Evolutionary conservation across 2,797 vertebrate species (phyloP), one percentile per base, ranked within the genome.

Genomic region (Spinibarbus caldwelli): DNA sequence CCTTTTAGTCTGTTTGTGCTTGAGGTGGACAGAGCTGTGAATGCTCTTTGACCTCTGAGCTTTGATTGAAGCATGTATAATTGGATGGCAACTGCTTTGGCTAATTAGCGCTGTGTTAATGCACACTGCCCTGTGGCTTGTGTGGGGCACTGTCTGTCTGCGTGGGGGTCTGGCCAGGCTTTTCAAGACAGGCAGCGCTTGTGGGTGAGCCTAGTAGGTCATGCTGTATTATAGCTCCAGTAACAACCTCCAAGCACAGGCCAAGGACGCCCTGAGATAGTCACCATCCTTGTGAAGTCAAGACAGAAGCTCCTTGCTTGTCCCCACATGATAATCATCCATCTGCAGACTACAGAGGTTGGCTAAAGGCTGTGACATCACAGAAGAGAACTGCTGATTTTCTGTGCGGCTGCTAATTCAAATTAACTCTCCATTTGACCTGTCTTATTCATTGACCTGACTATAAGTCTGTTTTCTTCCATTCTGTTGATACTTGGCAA

Each of bases 71-170:
- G 93, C 93, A 93, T 94, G 91, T 89, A 91, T 94, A 95, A 95
- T 95, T 93, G 93, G 92, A 89, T 91, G 93, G 93, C 94, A 93
- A 93, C 89, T 92, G 93, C 89, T 90, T 90, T 91, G 90, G 91
- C 92, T 96, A 95, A 96, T 96, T 96, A 95, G 91, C 64, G 89
- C 91, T 84, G 90, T 92, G 91, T 94, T 94, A 94, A 93, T 92
- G 91, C 91, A 90, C 10, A 79, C 86, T 59, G 66, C 77, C 93
- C 93, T 83, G 82, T 85, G 90, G 86, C 87, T 82, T 78, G 38
- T 31, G n/a, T 76, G 67, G 82, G 81, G 43, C n/a, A 1, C 75
- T 68, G 47, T 23, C 70, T 62, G 68, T 31, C 81, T 85, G 62
- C 78, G 71, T 73, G 78, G 68, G 84, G 79, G 81, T 78, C 83